These are phyloP conservation scores for Malaclemys terrapin DNA, from an alignment of 2,113 vertebrate genomes.

Conservation along the genomic window DNA sequence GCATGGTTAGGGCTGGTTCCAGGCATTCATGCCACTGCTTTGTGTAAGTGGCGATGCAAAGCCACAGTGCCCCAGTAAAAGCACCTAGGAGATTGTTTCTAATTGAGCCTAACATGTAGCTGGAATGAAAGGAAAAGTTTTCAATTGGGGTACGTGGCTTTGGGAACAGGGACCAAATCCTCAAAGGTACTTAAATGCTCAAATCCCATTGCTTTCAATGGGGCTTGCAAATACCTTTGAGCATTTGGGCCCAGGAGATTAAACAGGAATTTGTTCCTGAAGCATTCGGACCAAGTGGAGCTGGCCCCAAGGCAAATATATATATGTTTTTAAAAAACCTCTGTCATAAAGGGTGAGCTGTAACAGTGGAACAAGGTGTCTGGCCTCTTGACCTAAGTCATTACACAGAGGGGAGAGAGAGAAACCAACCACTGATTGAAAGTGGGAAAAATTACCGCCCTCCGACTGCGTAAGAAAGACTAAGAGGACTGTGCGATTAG, in stretches of 20 bases:
- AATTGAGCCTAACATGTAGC: not conserved
- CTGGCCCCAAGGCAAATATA: not conserved
- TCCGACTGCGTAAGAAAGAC: constrained; percentile 45
- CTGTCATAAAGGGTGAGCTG: constrained; percentile 13
- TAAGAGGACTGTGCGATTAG: constrained; percentile 42
- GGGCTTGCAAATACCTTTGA: not conserved
- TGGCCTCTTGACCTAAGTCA: constrained; percentile 50
- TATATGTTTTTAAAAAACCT: not conserved
- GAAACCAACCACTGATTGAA: constrained; percentile 36
- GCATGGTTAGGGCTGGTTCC: not conserved
- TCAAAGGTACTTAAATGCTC: not conserved
- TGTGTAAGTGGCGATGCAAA: not conserved
- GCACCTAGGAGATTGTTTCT: not conserved
- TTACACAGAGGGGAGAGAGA: constrained; percentile 46
- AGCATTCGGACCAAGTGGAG: not conserved
- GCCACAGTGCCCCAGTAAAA: not conserved
- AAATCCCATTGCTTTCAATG: not conserved
- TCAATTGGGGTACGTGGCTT: not conserved
- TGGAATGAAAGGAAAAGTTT: not conserved
- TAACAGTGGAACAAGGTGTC: constrained; percentile 5
- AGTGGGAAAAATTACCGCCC: constrained; percentile 45
- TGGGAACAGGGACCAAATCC: not conserved
- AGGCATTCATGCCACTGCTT: not conserved
- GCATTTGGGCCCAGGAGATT: not conserved
- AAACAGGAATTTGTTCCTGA: not conserved